phyloP scores from a whole-genome alignment of 2,797 vertebrate species.

The Ctenosaura bakeri region DNA sequence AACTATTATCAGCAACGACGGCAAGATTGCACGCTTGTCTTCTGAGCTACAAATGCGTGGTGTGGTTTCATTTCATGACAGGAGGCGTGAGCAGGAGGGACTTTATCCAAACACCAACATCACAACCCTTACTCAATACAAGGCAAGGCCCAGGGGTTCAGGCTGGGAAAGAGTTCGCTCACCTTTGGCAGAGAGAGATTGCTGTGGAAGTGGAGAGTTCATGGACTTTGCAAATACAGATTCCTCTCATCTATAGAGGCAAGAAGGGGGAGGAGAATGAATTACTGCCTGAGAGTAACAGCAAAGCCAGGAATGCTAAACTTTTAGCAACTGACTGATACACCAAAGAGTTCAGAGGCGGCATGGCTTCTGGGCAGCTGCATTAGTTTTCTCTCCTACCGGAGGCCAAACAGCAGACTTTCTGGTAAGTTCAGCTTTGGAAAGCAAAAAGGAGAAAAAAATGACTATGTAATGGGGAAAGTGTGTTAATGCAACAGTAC shows the following conservation, averaged over 20 bases:
- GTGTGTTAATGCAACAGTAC: not conserved
- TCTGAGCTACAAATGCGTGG: not conserved
- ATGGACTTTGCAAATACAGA: slow-evolving; percentile 48
- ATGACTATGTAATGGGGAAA: not conserved
- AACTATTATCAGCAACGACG: not conserved
- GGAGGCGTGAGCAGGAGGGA: not conserved
- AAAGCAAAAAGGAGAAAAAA: not conserved
- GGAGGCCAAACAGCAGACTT: slow-evolving; percentile 15
- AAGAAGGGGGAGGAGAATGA: slow-evolving; percentile 45
- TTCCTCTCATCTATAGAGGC: slow-evolving; percentile 37
- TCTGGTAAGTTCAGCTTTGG: slow-evolving; percentile 69
- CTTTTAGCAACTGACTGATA: accelerated
- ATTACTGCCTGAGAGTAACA: slow-evolving; percentile 31
- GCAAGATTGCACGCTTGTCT: not conserved
- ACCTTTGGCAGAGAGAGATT: slow-evolving; percentile 46
- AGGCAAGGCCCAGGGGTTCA: slow-evolving; percentile 57
- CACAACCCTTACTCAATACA: slow-evolving; percentile 54
- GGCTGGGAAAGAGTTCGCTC: slow-evolving; percentile 68
- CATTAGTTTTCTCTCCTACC: slow-evolving; percentile 49
- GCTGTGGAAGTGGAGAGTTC: slow-evolving; percentile 64
- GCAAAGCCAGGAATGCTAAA: not conserved
- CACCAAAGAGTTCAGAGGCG: not conserved
- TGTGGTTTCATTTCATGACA: not conserved
- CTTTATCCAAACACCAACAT: slow-evolving; percentile 50
- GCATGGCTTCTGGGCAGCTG: not conserved